Evolutionary conservation across 2,113 vertebrate genomes (phyloP), one percentile per base, ranked within the genome.

Genomic region (Formicarius rufipectus): DNA sequence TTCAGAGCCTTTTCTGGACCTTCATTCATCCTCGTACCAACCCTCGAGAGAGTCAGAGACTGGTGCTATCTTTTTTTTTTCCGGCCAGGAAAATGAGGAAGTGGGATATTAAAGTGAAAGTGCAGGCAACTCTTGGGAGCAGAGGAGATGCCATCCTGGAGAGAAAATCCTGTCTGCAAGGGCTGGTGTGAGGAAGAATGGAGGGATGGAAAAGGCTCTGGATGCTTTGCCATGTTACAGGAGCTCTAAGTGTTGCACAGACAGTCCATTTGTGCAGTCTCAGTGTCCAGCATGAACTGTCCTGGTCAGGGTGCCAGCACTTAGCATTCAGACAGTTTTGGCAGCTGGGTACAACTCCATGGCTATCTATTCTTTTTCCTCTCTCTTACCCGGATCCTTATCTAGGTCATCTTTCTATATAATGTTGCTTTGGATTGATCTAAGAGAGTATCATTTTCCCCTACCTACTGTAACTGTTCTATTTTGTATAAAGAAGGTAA

Each of bases 111-210:
- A 28, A 56, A 5, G 23, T 50, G 33, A 23, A 78, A 44, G 24
- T 55, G 35, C 14, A 59, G 20, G 33, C 11, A 58, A 6, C 2
- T 1, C 15, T 2, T 3, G 7, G 15, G 23, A 10, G 67, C 2
- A 76, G 21, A 85, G 39, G 20, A 50, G 18, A 5, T 79, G 30
- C 4, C 33, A 40, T 27, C 8, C 42, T 1, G 5, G 15, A 25
- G 31, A 72, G 13, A 68, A 23, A 68, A 9, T 6, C 27, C 39
- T 11, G 42, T 30, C 8, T 58, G 45, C 49, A 78, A n/a, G 49
- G 23, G 17, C 6, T 83, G 14, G 40, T 68, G 33, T 17, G 58
- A 42, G 30, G 55, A 63, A 30, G 35, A 78, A 63, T 42, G 21
- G 90, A 59, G 52, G 30, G 22, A 27, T 1, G 1, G 62, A 55